Evolutionary conservation across 2,888 invertebrate genomes (phyloP).

Genomic region (Ophraella communa): DNA sequence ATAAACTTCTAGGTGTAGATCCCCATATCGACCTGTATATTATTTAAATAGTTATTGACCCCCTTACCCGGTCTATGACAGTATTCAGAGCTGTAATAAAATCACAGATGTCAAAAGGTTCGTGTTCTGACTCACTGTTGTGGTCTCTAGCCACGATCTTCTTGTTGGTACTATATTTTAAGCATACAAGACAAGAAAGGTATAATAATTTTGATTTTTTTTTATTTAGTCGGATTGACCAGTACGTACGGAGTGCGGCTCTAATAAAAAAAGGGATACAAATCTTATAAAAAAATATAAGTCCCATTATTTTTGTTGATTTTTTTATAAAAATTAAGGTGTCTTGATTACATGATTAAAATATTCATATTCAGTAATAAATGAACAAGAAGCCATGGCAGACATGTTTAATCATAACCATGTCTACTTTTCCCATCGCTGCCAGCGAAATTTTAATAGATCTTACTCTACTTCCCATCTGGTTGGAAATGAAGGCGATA

Average conservation of each 20-base stretch:
- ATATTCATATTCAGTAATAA: too few relatives aligned
- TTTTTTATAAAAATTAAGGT: too few relatives aligned
- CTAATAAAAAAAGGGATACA: background rate
- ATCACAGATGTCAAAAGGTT: constrained; percentile 36
- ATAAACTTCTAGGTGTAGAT: too few relatives aligned
- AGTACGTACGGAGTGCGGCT: too few relatives aligned
- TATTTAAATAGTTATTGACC: background rate
- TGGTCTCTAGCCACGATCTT: constrained; percentile 19
- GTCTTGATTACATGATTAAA: too few relatives aligned
- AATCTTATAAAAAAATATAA: background rate
- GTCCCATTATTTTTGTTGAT: too few relatives aligned
- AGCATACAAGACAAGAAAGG: constrained; percentile 10
- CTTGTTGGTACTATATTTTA: constrained; percentile 10
- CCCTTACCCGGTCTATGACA: constrained; percentile 11
- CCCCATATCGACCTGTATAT: background rate
- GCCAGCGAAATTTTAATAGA: too few relatives aligned
- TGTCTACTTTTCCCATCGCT: too few relatives aligned
- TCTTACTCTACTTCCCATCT: too few relatives aligned
- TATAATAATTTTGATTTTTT: constrained; percentile 16
- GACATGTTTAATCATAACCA: too few relatives aligned
- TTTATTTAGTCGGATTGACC: background rate
- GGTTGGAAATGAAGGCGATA: too few relatives aligned
- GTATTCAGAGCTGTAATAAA: constrained; percentile 35
- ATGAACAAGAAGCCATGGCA: too few relatives aligned
- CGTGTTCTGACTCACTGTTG: constrained; percentile 34